These are phyloP conservation scores for Deilephila porcellus DNA, from an alignment of 2,888 invertebrate genomes.

Conservation along the genomic window DNA sequence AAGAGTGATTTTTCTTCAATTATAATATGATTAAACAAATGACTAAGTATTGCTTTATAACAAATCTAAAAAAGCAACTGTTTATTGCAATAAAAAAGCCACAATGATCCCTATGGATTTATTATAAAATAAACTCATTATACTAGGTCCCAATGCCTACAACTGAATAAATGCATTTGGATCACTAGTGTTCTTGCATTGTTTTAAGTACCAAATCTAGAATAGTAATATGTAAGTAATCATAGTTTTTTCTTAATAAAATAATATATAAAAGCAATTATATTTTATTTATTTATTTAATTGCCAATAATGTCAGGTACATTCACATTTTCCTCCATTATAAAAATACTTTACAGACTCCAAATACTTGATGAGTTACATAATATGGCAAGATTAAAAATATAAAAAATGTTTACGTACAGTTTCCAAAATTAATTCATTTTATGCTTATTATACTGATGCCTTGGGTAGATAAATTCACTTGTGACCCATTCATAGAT, in stretches of 20 bases:
- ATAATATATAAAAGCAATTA: conserved; percentile 22
- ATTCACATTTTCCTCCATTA: conserved; percentile 18
- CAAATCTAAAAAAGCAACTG: not conserved
- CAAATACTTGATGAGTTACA: not conserved
- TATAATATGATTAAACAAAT: not conserved
- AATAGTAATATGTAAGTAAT: not conserved
- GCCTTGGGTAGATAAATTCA: not conserved
- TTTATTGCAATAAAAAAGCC: not conserved
- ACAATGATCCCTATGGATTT: not conserved
- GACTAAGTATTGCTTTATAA: not conserved
- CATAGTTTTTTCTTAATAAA: conserved; percentile 9
- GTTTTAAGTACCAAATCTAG: conserved; percentile 2
- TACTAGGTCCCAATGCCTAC: no score
- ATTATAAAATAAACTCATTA: not conserved
- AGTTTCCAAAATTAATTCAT: not conserved
- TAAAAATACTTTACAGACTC: not conserved
- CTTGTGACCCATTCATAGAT: not conserved
- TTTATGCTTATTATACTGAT: not conserved
- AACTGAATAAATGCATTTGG: no score
- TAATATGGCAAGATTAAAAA: not conserved
- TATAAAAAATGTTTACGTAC: not conserved
- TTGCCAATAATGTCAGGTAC: conserved; percentile 40
- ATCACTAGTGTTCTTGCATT: not conserved
- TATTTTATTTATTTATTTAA: conserved; percentile 28
- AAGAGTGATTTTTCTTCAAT: not conserved